A percentile compares a stretch with the other conserved stretches of the same genome.
Conservation (phyloP, 2,888 invertebrate species). For the Sphaeridia pumilis region DNA sequence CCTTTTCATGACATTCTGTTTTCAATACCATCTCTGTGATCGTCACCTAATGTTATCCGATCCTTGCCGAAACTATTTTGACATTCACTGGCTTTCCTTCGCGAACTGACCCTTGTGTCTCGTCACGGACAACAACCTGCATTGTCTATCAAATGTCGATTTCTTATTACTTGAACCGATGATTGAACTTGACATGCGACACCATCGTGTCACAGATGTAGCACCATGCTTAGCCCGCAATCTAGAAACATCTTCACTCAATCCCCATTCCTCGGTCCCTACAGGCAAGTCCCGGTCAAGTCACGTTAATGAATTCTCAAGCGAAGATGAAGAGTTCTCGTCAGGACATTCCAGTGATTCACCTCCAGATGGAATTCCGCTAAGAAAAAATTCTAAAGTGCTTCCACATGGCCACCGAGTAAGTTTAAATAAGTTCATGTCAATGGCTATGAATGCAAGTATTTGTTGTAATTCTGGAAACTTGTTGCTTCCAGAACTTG, state of each 20-base stretch:
- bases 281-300: slow-evolving; percentile 31
- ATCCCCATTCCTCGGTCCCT: slow-evolving; percentile 30
- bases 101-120: too few relatives aligned
- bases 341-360: slow-evolving; percentile 36
- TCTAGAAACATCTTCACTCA: slow-evolving; percentile 32
- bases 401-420: slow-evolving; percentile 34
- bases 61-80: too few relatives aligned
- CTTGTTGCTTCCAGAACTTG: slow-evolving; percentile 64
- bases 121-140: too few relatives aligned
- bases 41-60: too few relatives aligned
- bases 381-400: slow-evolving; percentile 34
- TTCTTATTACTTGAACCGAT: too few relatives aligned
- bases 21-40: too few relatives aligned
- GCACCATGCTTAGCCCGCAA: slow-evolving; percentile 36
- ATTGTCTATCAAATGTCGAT: too few relatives aligned
- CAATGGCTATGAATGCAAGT: not conserved
- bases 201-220: slow-evolving; percentile 17
- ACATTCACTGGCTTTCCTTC: too few relatives aligned
- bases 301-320: slow-evolving; percentile 32
- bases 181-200: too few relatives aligned
- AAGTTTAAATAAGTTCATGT: slow-evolving; percentile 7
- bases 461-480: slow-evolving; percentile 28
- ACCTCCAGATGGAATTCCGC: slow-evolving; percentile 32
- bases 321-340: slow-evolving; percentile 35
- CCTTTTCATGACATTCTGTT: too few relatives aligned